Evolutionary conservation across 2,797 vertebrate genomes (phyloP).

Genomic region (Sphaeramia orbicularis): DNA sequence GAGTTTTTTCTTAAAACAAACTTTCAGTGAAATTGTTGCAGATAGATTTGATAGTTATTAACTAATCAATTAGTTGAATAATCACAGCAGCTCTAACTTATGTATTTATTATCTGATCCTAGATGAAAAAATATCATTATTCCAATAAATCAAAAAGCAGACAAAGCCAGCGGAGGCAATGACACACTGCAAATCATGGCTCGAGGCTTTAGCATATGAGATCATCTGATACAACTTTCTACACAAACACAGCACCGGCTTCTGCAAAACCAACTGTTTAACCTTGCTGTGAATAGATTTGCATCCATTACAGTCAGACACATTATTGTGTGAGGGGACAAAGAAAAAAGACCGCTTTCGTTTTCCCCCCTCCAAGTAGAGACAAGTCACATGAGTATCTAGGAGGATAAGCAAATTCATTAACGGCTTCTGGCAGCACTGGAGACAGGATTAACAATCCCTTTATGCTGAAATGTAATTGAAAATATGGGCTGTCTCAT

Average conservation of each 20-base stretch:
- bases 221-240: constrained; percentile 67
- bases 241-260: constrained; percentile 56
- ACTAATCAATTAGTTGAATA: too few relatives aligned
- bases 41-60: too few relatives aligned
- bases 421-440: constrained; percentile 80
- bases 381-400: constrained; percentile 76
- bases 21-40: too few relatives aligned
- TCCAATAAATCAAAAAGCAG: constrained; percentile 45
- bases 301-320: constrained; percentile 74
- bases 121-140: constrained; percentile 48
- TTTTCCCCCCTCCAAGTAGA: constrained; percentile 29
- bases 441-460: constrained; percentile 85
- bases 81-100: too few relatives aligned
- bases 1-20: too few relatives aligned
- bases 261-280: constrained; percentile 70
- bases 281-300: constrained; percentile 79
- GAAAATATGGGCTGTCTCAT: constrained; percentile 82
- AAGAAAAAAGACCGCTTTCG: constrained; percentile 53
- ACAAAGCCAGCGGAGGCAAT: constrained; percentile 24
- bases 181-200: constrained; percentile 37
- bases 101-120: constrained; percentile 21
- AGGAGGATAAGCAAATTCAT: constrained; percentile 85
- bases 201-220: constrained; percentile 50
- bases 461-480: constrained; percentile 86
- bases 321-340: constrained; percentile 61